A percentile compares a stretch with the other conserved stretches of the same genome.
Evolutionary conservation across 2,113 vertebrate species (phyloP).

Genomic region (Prunella fulvescens): DNA sequence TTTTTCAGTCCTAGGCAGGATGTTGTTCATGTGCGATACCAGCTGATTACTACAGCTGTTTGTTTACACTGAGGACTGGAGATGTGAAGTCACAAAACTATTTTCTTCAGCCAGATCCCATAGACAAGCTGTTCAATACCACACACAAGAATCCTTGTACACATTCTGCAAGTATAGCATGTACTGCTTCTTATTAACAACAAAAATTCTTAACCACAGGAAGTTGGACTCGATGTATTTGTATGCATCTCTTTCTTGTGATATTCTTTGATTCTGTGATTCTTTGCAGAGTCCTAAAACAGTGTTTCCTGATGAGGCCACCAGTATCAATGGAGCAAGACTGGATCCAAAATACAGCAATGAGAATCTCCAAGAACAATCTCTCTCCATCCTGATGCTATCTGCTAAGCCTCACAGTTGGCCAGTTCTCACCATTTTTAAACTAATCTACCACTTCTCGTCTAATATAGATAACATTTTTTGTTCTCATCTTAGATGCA

Average conservation of each 20-base stretch:
- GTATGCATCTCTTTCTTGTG: accelerated
- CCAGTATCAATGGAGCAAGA: neutral
- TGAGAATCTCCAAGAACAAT: neutral
- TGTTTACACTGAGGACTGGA: neutral
- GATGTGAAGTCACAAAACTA: neutral
- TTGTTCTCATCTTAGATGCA: neutral
- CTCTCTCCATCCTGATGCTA: neutral
- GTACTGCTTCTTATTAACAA: neutral
- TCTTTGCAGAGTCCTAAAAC: neutral
- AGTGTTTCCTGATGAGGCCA: neutral
- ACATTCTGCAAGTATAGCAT: neutral
- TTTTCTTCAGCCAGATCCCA: neutral
- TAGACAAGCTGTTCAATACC: neutral
- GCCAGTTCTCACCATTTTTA: neutral
- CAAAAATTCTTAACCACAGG: neutral
- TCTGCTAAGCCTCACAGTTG: neutral
- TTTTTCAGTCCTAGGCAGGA: neutral
- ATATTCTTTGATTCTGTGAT: neutral
- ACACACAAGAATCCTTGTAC: neutral
- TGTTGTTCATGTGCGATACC: neutral
- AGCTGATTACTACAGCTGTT: neutral
- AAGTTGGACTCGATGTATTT: neutral
- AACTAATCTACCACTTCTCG: neutral
- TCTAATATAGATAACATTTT: neutral
- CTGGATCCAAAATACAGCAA: accelerated